Evolutionary conservation across 2,888 invertebrate genomes (phyloP).

Genomic region (Colletes collaris): DNA sequence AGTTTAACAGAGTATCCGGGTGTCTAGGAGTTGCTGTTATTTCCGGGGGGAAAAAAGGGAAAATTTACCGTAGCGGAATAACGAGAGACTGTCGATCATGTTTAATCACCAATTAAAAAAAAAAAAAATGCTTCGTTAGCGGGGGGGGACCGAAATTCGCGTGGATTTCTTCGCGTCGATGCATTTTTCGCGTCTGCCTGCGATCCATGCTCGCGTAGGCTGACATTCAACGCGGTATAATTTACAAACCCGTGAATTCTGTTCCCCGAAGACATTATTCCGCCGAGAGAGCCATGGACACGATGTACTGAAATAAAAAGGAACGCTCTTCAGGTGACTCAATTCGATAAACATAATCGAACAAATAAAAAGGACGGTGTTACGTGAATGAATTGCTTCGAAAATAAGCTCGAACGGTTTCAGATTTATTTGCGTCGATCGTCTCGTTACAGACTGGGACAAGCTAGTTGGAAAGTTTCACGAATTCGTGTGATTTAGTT

Average conservation of each 20-base stretch:
- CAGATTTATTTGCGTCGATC: constrained; percentile 11
- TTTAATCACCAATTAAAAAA: constrained; percentile 59
- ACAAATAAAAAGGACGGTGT: too few relatives aligned
- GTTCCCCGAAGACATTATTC: constrained; percentile 32
- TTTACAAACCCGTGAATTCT: constrained; percentile 50
- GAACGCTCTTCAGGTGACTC: neutral
- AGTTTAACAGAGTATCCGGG: too few relatives aligned
- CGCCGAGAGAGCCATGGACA: constrained; percentile 27
- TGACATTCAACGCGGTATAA: constrained; percentile 25
- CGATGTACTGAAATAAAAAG: neutral
- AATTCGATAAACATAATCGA: too few relatives aligned
- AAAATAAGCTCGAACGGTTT: neutral
- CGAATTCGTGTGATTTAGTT: neutral
- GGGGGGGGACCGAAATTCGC: constrained; percentile 22
- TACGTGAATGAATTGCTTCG: too few relatives aligned
- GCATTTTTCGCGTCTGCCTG: neutral
- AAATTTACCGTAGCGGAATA: constrained; percentile 21
- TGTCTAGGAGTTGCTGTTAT: neutral
- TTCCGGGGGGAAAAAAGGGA: constrained; percentile 5
- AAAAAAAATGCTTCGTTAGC: constrained; percentile 30
- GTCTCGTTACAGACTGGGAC: constrained; percentile 1
- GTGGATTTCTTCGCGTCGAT: constrained; percentile 17
- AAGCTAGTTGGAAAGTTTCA: constrained; percentile 12
- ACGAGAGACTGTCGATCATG: constrained; percentile 32
- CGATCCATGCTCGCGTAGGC: constrained; percentile 12